Evolutionary conservation across 2,797 vertebrate species (phyloP), one percentile per base, ranked within the genome.

Genomic region (Fringilla coelebs): DNA sequence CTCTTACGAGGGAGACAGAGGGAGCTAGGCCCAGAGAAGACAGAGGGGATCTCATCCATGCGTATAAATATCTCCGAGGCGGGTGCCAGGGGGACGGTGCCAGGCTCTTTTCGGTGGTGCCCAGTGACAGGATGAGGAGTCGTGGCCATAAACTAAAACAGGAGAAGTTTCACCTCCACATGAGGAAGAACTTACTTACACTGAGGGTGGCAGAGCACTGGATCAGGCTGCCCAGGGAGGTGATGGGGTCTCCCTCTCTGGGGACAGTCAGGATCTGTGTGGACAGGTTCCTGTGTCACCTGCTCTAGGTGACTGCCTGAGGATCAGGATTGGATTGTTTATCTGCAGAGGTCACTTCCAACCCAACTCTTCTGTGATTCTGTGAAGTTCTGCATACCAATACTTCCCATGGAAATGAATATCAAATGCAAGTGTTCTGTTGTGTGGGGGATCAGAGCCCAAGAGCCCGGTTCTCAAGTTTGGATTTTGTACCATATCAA

Each of bases 111-210:
- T 13, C 0, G 0, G 5, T 31, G 26, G 14, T 28, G 54, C 16
- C 32, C 72, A 17, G 28, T 0, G 0, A 19, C 28, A 9, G 54
- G 12, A 60, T 0, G 1, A 9, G 28, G 13, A 75, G 24, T 22
- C 2, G 2, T 52, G 29, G 40, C 63, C 29, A 26, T 40, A 34
- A 54, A 46, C 13, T 26, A 40, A 54, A 70, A 7, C 31, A 46
- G 8, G 5, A 22, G 7, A 40, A 77, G 20, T 31, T 62, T 40
- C 25, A 18, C 34, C 3, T 46, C 20, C 31, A 5, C 34, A 12
- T 31, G 48, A 29, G 73, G 20, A 54, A 48, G 25, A 62, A 31
- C 13, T 68, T 43, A 16, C 6, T 46, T 40, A 26, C 31, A 17
- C 5, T 18, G 34, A 34, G 46, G n/a, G 13, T 40, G 17, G 36